Evolutionary conservation across 2,797 vertebrate species (phyloP), one percentile per base, ranked within the genome.

Genomic region (Luscinia luscinia): DNA sequence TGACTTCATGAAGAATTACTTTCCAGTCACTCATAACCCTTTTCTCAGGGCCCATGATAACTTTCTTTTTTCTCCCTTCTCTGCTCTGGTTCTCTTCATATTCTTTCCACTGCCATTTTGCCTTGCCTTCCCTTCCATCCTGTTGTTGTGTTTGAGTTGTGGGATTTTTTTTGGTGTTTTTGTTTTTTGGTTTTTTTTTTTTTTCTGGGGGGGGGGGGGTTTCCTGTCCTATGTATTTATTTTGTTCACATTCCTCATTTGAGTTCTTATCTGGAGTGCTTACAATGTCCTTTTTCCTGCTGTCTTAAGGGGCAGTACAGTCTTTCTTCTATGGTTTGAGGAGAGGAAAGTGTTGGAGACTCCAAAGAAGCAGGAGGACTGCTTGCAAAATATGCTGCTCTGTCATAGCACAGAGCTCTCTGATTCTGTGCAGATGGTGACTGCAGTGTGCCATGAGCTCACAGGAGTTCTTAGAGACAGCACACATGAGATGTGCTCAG

Each of bases 251-350:
- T 86, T 69, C 27, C 27, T 73, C 15, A 36, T 78, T 79, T 8
- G 27, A 48, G 17, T 48, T 78, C 30, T 40, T 81, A 17, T 63
- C 52, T 74, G 36, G 74, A 63, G 36, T 40, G 27, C 40, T 54
- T 90, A 24, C 58, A 51, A 11, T 76, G 45, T 17, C 6, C 7
- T 55, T 63, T 70, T 68, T 34, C 24, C 6, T 64, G 13, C 24
- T 78, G 17, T 87, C 45, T 81, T 15, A 51, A 48, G 17, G 24
- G 15, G 7, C 18, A 64, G 17, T 78, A 17, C 11, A 36, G n/a
- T 67, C 21, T 59, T 81, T 4, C n/a, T 81, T 30, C 15, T 77
- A 0, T 0, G 1, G 5, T 30, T 45, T 28, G 28, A 73, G 15
- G 24, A 51, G 51, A 49, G 32, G 5, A 41, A 68, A 81, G 11